Evolutionary conservation across 2,113 vertebrate species (phyloP), one percentile per base, ranked within the genome.

Genomic region (Nannobrachium achirus): DNA sequence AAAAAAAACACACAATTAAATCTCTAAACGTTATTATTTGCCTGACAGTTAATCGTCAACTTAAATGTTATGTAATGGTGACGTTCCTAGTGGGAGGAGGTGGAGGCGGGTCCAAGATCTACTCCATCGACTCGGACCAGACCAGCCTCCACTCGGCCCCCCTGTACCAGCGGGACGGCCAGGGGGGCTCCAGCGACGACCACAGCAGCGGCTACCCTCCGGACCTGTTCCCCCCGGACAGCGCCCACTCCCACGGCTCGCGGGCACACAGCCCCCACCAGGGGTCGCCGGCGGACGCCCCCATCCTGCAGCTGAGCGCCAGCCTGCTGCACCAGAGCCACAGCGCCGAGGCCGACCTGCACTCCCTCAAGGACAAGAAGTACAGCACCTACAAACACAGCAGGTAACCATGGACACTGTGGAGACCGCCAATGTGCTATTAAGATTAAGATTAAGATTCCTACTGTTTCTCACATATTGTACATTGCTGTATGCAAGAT

Each of bases 101-200:
- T 18, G 49, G 85, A 6, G 73, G 76, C 20, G 81, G 75, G 1
- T 66, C 88, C 66, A 96, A 95, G 91, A 95, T 98, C 84, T 99
- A 97, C 88, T 97, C 96, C 0, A 98, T 98, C 5, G 97, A 98
- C 66, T 92, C 92, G 3, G 95, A 97, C 85, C 95, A 95, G 80
- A 94, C 93, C 59, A 93, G 93, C 70, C 95, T 97, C 71, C 92
- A 90, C 66, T 79, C 95, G 0, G 94, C 94, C 16, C 89, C 94
- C 0, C 89, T 95, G 3, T 95, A 95, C 74, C 96, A 94, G 66
- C 85, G 89, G 0, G 95, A 97, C 73, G 95, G 93, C 77, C 81
- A 95, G 46, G 87, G 91, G 66, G 90, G 88, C 49, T 33, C 25
- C 25, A 71, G 80, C 11, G 89, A 90, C 13, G 88, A 91, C 19